Base-by-base conservation (phyloP, 2,888 invertebrate genomes). In the Holacanthella duospinosa region DNA sequence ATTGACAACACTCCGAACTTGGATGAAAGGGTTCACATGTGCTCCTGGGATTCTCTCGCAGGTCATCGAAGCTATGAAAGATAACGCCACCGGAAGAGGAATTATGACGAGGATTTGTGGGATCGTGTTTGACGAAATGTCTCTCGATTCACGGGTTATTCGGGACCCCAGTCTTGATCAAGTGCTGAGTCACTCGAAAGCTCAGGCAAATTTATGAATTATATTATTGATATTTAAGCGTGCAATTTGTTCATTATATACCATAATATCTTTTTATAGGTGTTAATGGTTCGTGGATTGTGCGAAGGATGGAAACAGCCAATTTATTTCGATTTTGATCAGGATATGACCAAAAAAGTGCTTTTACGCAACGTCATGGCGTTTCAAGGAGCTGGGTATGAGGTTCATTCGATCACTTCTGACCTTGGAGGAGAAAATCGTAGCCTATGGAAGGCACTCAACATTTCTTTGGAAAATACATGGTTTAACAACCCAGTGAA, bases 71-170 rank as follows among this genome's bases (percentile, higher is more conserved):
- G 24, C 64, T 21, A 24, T 70, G 43, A 59, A 58, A 43, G 29
- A 56, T 1, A 9, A 61, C 29, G 21, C 61, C 1, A 6, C 55
- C 25, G 28, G 27, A 1, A 48, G 62, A 43, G 48, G 59, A 2
- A 55, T 24, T n/a, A 24, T 54, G 2, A n/a, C n/a, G n/a, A n/a
- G n/a, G n/a, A n/a, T n/a, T n/a, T n/a, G n/a, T n/a, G n/a, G n/a
- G n/a, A n/a, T n/a, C n/a, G 44, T 60, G 1, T 67, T 66, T 44
- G 70, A 69, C 29, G 70, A 70, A 59, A 70, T 70, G 65, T 55
- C 44, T 24, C 21, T 68, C 2, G 62, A 62, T 21, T 59, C 65
- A 2, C 28, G 29, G 4, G 27, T 29, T 12, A 29, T 54, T 0
- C 54, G 53, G 25, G 66, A 69, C 28, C 58, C 67, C 19, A 44